Conservation (phyloP, 2,113 vertebrate genomes). For the Telmatochromis brachygnathus region DNA sequence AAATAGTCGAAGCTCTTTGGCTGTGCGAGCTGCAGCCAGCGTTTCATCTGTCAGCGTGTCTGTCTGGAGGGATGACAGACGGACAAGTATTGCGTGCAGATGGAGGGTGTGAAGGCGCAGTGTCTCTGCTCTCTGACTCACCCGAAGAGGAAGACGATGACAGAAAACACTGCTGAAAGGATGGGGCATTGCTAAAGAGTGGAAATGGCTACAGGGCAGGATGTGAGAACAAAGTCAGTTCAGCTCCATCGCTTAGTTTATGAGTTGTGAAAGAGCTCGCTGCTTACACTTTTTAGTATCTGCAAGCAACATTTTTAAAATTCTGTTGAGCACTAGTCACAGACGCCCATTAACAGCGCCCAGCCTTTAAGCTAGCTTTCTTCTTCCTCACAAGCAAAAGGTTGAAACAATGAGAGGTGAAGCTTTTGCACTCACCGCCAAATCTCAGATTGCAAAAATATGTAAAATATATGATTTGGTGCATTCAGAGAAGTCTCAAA, state of each 20-base stretch:
- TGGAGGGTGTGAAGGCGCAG: slow-evolving; percentile 29
- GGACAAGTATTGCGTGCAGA: slow-evolving; percentile 51
- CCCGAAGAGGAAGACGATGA: slow-evolving; percentile 8
- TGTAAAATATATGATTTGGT: neutral
- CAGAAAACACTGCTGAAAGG: slow-evolving; percentile 15
- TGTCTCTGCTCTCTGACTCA: slow-evolving; percentile 35
- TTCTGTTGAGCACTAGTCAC: neutral
- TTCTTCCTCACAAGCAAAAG: neutral
- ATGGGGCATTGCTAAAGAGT: neutral
- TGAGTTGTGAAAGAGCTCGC: neutral
- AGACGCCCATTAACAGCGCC: neutral
- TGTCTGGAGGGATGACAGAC: slow-evolving; percentile 41
- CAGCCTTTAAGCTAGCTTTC: neutral
- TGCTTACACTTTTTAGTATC: neutral
- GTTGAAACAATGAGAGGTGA: neutral
- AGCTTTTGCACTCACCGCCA: fast-evolving
- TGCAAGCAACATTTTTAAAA: neutral
- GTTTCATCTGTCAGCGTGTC: slow-evolving; percentile 37
- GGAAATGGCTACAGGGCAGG: neutral
- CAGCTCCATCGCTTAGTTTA: neutral
- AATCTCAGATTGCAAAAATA: fast-evolving
- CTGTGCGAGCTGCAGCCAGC: slow-evolving; percentile 17
- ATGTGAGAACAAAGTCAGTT: neutral
- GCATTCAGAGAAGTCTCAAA: neutral
- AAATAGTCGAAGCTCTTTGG: slow-evolving; percentile 27